Conservation (phyloP, 2,113 vertebrate species). For the Xenopus laevis region DNA sequence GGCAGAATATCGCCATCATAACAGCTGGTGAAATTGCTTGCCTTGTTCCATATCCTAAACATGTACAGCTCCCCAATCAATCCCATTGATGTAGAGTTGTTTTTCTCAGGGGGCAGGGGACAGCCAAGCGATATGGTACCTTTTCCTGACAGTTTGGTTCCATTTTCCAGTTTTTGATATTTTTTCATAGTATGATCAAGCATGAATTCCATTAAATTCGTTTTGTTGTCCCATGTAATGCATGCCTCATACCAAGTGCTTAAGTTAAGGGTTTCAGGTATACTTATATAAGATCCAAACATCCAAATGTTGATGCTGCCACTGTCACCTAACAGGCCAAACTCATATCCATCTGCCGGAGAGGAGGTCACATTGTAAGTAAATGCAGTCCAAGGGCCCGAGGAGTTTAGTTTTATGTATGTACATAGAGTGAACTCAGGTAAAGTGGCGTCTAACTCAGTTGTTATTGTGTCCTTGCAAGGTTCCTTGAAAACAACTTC, state of each 20-base stretch:
- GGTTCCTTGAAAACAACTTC: slow-evolving; percentile 57
- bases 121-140: slow-evolving; percentile 61
- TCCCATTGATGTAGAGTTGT: slow-evolving; percentile 29
- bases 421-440: slow-evolving; percentile 59
- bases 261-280: slow-evolving; percentile 30
- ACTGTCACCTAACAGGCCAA: slow-evolving; percentile 53
- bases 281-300: slow-evolving; percentile 51
- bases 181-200: slow-evolving; percentile 44
- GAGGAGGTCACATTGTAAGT: slow-evolving; percentile 50
- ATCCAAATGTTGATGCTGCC: slow-evolving; percentile 56
- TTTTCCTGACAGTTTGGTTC: slow-evolving; percentile 44
- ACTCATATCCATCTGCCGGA: slow-evolving; percentile 42
- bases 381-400: slow-evolving; percentile 52
- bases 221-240: slow-evolving; percentile 53
- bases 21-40: slow-evolving; percentile 43
- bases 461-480: slow-evolving; percentile 52
- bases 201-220: slow-evolving; percentile 51
- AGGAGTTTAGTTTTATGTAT: slow-evolving; percentile 50
- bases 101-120: slow-evolving; percentile 36
- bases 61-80: slow-evolving; percentile 62
- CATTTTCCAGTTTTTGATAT: slow-evolving; percentile 25
- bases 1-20: slow-evolving; percentile 53
- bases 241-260: slow-evolving; percentile 53
- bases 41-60: slow-evolving; percentile 63
- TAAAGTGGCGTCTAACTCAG: slow-evolving; percentile 52